Percentiles rank a stretch among this genome's conserved stretches.
Evolutionary conservation across 1,140 invertebrate genomes (phyloP).

Genomic region (Chymomyza costata): DNA sequence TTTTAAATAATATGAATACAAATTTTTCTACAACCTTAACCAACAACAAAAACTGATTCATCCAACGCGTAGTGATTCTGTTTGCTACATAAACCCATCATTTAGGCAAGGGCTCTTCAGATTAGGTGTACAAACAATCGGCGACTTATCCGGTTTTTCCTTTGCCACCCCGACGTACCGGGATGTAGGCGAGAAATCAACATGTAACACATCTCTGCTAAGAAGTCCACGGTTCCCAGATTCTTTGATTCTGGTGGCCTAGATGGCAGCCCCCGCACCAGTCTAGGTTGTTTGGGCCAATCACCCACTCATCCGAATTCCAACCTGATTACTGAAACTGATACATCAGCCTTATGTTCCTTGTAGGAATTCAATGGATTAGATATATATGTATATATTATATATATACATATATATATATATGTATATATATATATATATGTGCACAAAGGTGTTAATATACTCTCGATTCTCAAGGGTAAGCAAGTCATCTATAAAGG

Average conservation of each 20-base stretch:
- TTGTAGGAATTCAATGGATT: background rate
- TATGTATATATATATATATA: slow-evolving; percentile 19
- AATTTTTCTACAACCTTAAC: slow-evolving; percentile 45
- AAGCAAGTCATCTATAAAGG: too few species aligned
- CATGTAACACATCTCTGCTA: background rate
- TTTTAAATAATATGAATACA: slow-evolving; percentile 44
- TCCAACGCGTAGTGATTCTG: too few species aligned
- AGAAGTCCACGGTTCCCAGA: background rate
- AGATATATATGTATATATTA: slow-evolving; percentile 3
- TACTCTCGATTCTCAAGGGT: too few species aligned
- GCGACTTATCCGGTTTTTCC: slow-evolving; percentile 25
- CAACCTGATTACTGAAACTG: too few species aligned
- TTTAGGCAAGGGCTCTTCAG: background rate
- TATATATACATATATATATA: slow-evolving; percentile 17
- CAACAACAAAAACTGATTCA: too few species aligned
- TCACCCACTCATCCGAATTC: too few species aligned
- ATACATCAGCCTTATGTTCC: background rate
- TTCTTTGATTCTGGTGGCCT: too few species aligned
- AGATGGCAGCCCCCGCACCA: too few species aligned
- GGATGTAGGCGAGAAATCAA: background rate
- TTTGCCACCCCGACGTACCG: slow-evolving; percentile 18
- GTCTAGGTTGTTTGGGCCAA: too few species aligned
- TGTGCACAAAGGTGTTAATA: too few species aligned
- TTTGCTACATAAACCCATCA: background rate
- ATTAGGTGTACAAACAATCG: slow-evolving; percentile 32